phyloP scores from a whole-genome alignment of 2,113 vertebrate genomes.

The Oplegnathus fasciatus region DNA sequence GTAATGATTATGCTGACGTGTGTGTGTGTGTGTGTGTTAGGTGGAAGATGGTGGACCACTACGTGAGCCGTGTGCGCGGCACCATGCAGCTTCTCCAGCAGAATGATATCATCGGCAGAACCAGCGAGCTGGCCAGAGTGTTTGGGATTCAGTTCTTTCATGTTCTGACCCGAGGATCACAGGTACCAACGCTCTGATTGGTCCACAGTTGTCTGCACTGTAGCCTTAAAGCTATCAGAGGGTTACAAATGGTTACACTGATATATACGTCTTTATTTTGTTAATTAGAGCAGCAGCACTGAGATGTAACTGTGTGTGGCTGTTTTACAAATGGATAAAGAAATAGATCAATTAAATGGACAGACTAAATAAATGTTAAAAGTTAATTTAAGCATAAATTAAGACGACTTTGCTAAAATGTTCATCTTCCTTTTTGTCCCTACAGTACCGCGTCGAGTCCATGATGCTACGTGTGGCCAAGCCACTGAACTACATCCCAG shows the following conservation, averaged over 20 bases:
- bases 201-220: neutral
- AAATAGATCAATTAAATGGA: too few species aligned
- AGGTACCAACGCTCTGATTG: conserved; percentile 68
- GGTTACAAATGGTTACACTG: neutral
- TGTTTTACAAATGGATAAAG: neutral
- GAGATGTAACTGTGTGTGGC: neutral
- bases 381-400: too few species aligned
- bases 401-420: neutral
- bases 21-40: conserved; percentile 75
- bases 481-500: conserved; percentile 95
- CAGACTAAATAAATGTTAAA: too few species aligned
- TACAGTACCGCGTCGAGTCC: conserved; percentile 97
- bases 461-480: conserved; percentile 99
- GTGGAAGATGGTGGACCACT: conserved; percentile 98
- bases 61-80: conserved; percentile 90
- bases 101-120: conserved; percentile 94
- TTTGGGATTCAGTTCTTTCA: conserved; percentile 99
- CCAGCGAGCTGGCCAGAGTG: conserved; percentile 96
- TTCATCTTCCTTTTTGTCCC: neutral
- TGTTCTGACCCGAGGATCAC: conserved; percentile 95
- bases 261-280: neutral
- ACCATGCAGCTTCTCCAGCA: conserved; percentile 93
- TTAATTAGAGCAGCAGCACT: neutral
- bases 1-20: neutral
- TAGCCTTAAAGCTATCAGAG: neutral